These are phyloP conservation scores for Zaprionus kolodkinae DNA, from an alignment of 1,140 invertebrate species.

Conservation along the genomic window DNA sequence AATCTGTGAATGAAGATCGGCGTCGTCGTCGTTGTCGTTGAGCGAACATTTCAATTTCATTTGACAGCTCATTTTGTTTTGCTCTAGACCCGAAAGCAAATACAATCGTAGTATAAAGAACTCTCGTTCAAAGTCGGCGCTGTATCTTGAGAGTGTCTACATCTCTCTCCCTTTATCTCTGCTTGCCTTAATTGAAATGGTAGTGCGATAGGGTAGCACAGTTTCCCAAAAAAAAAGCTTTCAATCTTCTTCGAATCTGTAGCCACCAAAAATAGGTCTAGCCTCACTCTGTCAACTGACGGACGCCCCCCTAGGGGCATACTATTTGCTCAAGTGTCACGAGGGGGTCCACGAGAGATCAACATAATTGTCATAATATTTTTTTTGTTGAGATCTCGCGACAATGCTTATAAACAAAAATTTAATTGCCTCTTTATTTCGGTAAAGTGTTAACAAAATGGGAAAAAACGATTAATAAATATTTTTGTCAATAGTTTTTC, in stretches of 20 bases:
- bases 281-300: constrained; percentile 11
- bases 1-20: constrained; percentile 30
- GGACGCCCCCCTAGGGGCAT: constrained; percentile 7
- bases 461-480: constrained; percentile 33
- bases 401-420: constrained; percentile 19
- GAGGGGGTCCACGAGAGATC: background rate
- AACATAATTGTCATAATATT: constrained; percentile 20
- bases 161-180: background rate
- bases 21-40: constrained; percentile 3
- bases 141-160: constrained; percentile 23
- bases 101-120: constrained; percentile 18
- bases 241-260: constrained; percentile 2
- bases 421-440: constrained; percentile 45
- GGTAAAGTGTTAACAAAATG: constrained; percentile 31
- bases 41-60: constrained; percentile 42
- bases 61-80: constrained; percentile 41
- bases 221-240: constrained; percentile 1
- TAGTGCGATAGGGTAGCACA: constrained; percentile 5
- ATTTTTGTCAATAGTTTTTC: constrained; percentile 24
- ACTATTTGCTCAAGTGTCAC: constrained; percentile 39
- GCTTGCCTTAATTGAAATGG: constrained; percentile 14
- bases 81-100: constrained; percentile 34
- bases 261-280: background rate
- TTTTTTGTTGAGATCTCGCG: constrained; percentile 9
- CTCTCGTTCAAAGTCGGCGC: constrained; percentile 7